Conservation (phyloP, 2,888 invertebrate genomes). For the Hipparchia sbordonii region DNA sequence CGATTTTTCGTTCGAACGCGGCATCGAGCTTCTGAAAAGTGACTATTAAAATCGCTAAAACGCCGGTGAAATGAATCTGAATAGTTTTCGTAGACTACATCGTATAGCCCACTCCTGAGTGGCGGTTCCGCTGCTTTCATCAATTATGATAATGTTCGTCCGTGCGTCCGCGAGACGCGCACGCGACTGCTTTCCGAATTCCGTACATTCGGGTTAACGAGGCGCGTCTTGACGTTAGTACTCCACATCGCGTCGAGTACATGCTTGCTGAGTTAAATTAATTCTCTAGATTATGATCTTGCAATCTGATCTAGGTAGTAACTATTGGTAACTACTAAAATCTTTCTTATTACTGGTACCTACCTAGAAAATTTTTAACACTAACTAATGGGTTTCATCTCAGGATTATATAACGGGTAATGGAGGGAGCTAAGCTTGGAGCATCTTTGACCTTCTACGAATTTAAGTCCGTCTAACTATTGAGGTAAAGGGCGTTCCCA, state of each 20-base stretch:
- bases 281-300: constrained; percentile 5
- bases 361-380: too few species aligned
- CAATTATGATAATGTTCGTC: constrained; percentile 73
- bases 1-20: too few species aligned
- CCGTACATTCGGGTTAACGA: constrained; percentile 56
- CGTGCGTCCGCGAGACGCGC: constrained; percentile 37
- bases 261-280: not conserved
- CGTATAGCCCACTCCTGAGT: not conserved
- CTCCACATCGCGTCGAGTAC: not conserved
- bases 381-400: too few species aligned
- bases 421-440: too few species aligned
- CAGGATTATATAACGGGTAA: too few species aligned
- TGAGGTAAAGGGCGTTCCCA: too few species aligned
- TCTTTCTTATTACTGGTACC: too few species aligned
- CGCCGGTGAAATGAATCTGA: not conserved
- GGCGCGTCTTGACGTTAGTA: constrained; percentile 33
- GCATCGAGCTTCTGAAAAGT: too few species aligned
- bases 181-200: constrained; percentile 59
- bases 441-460: too few species aligned
- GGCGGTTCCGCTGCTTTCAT: constrained; percentile 68
- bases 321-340: not conserved
- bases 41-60: too few species aligned
- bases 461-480: too few species aligned
- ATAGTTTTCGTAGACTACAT: not conserved
- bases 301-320: constrained; percentile 1